These are phyloP conservation scores for Tenthredo scrophulariae DNA, from an alignment of 2,888 invertebrate genomes.

Conservation along the genomic window DNA sequence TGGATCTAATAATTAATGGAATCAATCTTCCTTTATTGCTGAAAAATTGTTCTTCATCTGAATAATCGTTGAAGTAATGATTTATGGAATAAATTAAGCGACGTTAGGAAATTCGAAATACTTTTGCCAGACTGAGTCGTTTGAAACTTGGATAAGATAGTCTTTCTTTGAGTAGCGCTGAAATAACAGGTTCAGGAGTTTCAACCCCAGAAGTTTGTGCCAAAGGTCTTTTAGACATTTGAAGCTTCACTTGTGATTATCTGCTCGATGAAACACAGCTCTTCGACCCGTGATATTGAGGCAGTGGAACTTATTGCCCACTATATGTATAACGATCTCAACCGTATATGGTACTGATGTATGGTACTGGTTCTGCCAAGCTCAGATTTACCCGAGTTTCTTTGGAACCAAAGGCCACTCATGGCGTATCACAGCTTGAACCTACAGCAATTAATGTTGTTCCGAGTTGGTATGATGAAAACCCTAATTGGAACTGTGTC, in stretches of 20 bases:
- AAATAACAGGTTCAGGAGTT: neutral
- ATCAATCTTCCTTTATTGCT: neutral
- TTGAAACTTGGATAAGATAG: neutral
- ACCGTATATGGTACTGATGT: no score
- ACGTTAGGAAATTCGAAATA: neutral
- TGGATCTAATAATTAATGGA: neutral
- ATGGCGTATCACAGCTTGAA: neutral
- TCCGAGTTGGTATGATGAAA: neutral
- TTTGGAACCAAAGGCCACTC: neutral
- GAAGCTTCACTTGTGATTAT: slow-evolving; percentile 12
- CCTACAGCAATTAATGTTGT: neutral
- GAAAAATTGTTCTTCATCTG: neutral
- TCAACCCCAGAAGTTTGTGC: neutral
- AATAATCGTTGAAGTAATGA: neutral
- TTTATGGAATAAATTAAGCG: neutral
- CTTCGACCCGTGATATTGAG: slow-evolving; percentile 27
- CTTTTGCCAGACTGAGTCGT: neutral
- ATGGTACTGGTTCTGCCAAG: no score
- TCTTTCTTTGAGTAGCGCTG: neutral
- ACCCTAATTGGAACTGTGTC: neutral
- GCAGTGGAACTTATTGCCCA: slow-evolving; percentile 1
- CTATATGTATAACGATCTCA: neutral
- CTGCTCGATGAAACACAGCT: slow-evolving; percentile 21
- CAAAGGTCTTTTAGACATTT: slow-evolving; percentile 21
- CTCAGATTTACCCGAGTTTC: neutral